Evolutionary conservation across 2,888 invertebrate genomes (phyloP), one percentile per base, ranked within the genome.

Genomic region (Dasysyrphus albostriatus): DNA sequence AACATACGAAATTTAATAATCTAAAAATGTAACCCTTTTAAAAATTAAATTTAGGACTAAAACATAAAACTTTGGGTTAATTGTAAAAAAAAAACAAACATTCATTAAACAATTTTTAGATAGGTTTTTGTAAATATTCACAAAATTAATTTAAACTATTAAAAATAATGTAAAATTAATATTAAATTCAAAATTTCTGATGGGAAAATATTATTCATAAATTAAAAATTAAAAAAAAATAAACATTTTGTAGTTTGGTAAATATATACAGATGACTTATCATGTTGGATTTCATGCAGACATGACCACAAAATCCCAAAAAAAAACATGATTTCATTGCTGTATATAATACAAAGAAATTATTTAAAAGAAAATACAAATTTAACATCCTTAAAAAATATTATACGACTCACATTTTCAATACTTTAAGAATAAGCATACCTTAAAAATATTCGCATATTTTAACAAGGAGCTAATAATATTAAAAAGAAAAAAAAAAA

Each of bases 71-170:
- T 88, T 84, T 75, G 80, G 84, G 51, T 88, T 79, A 78, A 44
- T 24, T 74, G 54, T 75, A 79, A 65, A 75, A 79, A 75, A 78
- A 80, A 80, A 69, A 24, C 24, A 32, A 51, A 74, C 78, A 87
- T 87, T 76, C 80, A 83, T 87, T 83, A 88, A 81, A 56, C 78
- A 82, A 87, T 89, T 90, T 90, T 90, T 91, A 90, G 90, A 90
- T 91, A 91, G 90, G 91, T 91, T 91, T 92, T 92, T 92, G 92
- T 92, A 92, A 91, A 92, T 92, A 92, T 92, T 89, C 90, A 90
- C 80, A 84, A 88, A 81, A 77, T 84, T 81, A 85, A 75, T 77
- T 75, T 85, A 81, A 76, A 74, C 80, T 74, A 77, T 34, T 61
- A 80, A 70, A 63, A 51, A 54, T 29, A 58, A 63, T 75, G 24